Evolutionary conservation across 2,113 vertebrate genomes (phyloP), one percentile per base, ranked within the genome.

Genomic region (Bos javanicus): DNA sequence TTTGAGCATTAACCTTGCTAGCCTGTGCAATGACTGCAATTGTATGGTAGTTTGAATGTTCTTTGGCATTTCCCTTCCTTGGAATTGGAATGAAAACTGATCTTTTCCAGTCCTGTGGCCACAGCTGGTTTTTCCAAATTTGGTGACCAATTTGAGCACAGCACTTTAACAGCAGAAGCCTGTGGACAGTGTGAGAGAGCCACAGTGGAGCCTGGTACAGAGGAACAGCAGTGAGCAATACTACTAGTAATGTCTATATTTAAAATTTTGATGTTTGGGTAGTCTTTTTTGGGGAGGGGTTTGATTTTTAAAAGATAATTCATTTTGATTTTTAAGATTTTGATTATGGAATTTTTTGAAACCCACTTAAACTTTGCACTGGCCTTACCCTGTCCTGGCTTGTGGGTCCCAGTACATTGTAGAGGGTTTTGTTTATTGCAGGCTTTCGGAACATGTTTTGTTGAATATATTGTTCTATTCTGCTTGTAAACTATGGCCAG

Each of bases 301-400:
- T 57, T 94, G 25, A 95, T 80, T 91, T 94, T 95, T 94, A 82
- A 87, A 93, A 86, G 9, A 57, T 30, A 93, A 85, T 56, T 9
- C 56, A 80, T 92, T 94, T 76, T 87, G n/a, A 71, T 71, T 59
- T 57, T 17, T n/a, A 8, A 92, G 83, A 56, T 78, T n/a, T 74
- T 87, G 39, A 62, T 88, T 78, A 25, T 14, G 82, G 56, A 76
- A 15, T n/a, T n/a, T 93, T 94, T 97, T 89, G 36, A 56, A 9
- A 59, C 28, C 9, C 19, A 50, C 28, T 94, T 59, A 87, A 94
- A 88, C 6, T 48, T 95, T 59, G 26, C 23, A 30, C 8, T 94
- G 17, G 23, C 50, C 7, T 64, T 39, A 43, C 2, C 11, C 7
- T 80, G 4, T 39, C 57, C 36, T 80, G 56, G 26, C 59, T 6